Percentiles rank a stretch among this genome's conserved stretches.
Conservation (phyloP, 2,113 vertebrate genomes). For the Planiliza haematocheilus region DNA sequence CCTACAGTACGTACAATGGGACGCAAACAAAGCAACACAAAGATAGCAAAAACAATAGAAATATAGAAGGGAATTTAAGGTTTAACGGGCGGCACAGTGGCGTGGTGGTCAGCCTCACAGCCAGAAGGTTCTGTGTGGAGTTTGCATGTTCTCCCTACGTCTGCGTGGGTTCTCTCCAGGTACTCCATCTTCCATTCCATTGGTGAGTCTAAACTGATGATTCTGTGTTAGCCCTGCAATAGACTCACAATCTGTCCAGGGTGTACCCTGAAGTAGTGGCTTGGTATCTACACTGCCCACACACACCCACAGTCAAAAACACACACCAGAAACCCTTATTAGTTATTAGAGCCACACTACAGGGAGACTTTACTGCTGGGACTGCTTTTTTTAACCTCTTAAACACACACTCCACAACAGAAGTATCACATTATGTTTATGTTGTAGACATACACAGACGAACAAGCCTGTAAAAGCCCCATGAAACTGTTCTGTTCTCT, state of each 20-base stretch:
- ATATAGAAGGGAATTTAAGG: neutral
- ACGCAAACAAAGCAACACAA: neutral
- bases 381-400: too few relatives aligned
- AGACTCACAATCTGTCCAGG: too few relatives aligned
- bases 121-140: too few relatives aligned
- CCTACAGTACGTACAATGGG: neutral
- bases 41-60: neutral
- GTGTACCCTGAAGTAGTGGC: too few relatives aligned
- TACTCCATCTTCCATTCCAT: too few relatives aligned
- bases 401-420: neutral
- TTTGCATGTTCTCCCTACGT: too few relatives aligned
- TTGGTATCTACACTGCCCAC: too few relatives aligned
- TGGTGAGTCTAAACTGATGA: too few relatives aligned
- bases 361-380: slow-evolving; percentile 28
- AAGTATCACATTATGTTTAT: neutral
- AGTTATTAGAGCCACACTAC: slow-evolving; percentile 13
- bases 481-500: slow-evolving; percentile 26
- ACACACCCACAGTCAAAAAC: slow-evolving; percentile 12
- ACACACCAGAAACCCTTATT: slow-evolving; percentile 18
- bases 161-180: too few relatives aligned
- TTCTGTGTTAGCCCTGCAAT: too few relatives aligned
- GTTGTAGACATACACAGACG: neutral
- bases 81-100: slow-evolving; percentile 13
- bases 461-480: slow-evolving; percentile 40
- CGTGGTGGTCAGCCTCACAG: too few relatives aligned